Evolutionary conservation across 1,140 invertebrate species (phyloP).

Genomic region (Drosophila arawakana): DNA sequence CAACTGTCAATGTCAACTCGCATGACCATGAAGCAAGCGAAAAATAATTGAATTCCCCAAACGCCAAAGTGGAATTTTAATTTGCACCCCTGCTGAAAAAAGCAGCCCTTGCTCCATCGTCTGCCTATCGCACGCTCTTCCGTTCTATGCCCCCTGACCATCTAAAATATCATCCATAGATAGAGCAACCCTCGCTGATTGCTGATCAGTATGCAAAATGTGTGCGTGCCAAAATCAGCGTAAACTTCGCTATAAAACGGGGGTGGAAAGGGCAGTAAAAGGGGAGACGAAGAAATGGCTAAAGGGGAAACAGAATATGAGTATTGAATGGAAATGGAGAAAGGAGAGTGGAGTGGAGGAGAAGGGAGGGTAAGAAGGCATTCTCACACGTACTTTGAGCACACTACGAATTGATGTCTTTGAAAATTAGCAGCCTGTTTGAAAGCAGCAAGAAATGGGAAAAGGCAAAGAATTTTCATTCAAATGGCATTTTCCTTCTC

Average conservation of each 20-base stretch:
- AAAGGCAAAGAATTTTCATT: slow-evolving; percentile 34
- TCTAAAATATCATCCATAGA: background rate
- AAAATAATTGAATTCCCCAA: slow-evolving; percentile 83
- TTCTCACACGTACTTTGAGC: slow-evolving; percentile 77
- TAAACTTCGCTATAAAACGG: slow-evolving; percentile 49
- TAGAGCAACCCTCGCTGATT: slow-evolving; percentile 57
- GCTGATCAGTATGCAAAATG: slow-evolving; percentile 83
- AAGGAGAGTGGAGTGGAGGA: background rate
- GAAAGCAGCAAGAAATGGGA: slow-evolving; percentile 19
- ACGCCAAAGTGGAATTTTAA: slow-evolving; percentile 82
- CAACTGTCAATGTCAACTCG: slow-evolving; percentile 75
- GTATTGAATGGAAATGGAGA: slow-evolving; percentile 10
- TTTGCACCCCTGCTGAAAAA: slow-evolving; percentile 52
- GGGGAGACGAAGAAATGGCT: too few species aligned
- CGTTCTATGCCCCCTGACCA: background rate
- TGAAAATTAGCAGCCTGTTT: slow-evolving; percentile 73
- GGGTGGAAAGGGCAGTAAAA: background rate
- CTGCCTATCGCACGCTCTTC: background rate
- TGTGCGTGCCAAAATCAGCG: slow-evolving; percentile 81
- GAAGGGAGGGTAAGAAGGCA: slow-evolving; percentile 21
- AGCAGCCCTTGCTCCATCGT: background rate
- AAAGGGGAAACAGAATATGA: slow-evolving; percentile 28
- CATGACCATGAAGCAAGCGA: slow-evolving; percentile 55
- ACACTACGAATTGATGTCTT: slow-evolving; percentile 74
- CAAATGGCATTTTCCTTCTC: slow-evolving; percentile 28